Base-by-base conservation (phyloP, 1,140 invertebrate genomes). In the Agrilus planipennis region DNA sequence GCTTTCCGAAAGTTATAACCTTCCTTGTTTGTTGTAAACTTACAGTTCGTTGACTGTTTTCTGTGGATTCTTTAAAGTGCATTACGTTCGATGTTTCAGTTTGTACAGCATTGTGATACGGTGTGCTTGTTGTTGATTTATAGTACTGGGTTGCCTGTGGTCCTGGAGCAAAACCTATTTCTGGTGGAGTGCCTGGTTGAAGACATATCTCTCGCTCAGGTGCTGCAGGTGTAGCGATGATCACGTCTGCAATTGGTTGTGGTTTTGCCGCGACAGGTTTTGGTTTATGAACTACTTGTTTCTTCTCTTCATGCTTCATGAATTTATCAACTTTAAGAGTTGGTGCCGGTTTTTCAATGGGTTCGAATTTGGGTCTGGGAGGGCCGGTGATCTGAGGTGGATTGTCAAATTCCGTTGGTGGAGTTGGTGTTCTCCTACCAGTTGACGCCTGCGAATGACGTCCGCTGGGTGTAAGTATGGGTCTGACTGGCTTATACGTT, bases 11-110 rank as follows among this genome's bases (percentile, higher is more conserved):
- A 47, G 78, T 76, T 17, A 81, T 78, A 4, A 80, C 67, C 16
- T 74, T 64, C 37, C 75, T 78, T 0, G 76, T 81, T 54, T 80
- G 76, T 46, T 80, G 72, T 25, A 81, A 68, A 34, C 73, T 79
- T 5, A 81, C 68, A 18, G 79, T 72, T 29, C 77, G 65, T 41
- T 74, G 65, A 7, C 67, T 71, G 18, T 67, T 75, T 48, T 78
- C 75, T 2, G 75, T 79, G 0, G 76, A 75, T 52, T 81, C 79
- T 42, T 77, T 71, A 66, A 80, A 77, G 45, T 73, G 69, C 45
- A 81, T 71, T 3, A 72, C 69, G 50, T 80, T 79, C 41, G 75
- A 78, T 0, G 70, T 73, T 58, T 81, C 77, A 0, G 73, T 73
- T 35, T 74, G 74, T 23, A 76, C 61, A 0, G 74, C 72, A 45